Evolutionary conservation across 2,888 invertebrate genomes (phyloP), one percentile per base, ranked within the genome.

Genomic region (Abrostola tripartita): DNA sequence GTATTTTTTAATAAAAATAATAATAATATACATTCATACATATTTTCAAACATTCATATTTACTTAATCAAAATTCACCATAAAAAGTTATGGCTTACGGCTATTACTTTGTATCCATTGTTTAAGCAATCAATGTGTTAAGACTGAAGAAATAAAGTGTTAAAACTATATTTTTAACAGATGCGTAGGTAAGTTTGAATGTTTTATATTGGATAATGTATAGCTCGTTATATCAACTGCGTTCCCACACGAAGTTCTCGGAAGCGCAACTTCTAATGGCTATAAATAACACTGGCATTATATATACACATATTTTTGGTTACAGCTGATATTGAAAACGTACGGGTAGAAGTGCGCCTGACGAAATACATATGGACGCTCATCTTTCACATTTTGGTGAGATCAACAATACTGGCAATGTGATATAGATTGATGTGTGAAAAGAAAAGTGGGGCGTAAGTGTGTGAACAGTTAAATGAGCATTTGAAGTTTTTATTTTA

Each of bases 251-350:
- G 41, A 38, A 37, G 56, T 82, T 85, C 84, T 81, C 65, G 64
- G 85, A 81, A 84, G 59, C 65, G 61, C 66, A 64, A 52, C 51
- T 44, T 61, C 72, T 65, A 67, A 56, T 41, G 52, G 53, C 59
- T 82, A 83, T 81, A 79, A 82, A 83, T 82, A 83, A 72, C 65
- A 54, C 56, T 57, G 73, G 75, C 67, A 61, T 73, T 72, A 63
- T 61, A 24, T 24, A 24, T 24, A 24, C 24, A 69, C 58, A 77
- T 84, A 79, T 78, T 73, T 82, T 82, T 71, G 66, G 71, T 67
- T 71, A 71, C 75, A 79, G 77, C 79, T 79, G 79, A 78, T 84
- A 79, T 79, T 78, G 71, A 76, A 81, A 79, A 71, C 68, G 70
- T 66, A 58, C 64, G 60, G 63, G 59, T 64, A 58, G 68, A 71